These are phyloP conservation scores for Onychomys arenicola DNA, from an alignment of 2,797 vertebrate species.

Conservation along the genomic window DNA sequence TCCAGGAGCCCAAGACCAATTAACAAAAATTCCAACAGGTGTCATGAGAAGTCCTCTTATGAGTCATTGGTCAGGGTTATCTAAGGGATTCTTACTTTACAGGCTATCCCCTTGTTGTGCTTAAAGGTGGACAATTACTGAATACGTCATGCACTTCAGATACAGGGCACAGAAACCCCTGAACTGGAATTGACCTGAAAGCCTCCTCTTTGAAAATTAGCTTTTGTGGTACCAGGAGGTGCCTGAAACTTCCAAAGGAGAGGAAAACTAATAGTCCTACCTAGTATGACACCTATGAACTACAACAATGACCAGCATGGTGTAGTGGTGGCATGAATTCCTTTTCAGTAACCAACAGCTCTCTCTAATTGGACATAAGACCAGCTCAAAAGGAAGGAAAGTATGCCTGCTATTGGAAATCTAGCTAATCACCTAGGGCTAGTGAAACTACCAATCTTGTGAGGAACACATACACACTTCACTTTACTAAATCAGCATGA, in stretches of 20 bases:
- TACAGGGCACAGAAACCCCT: not conserved
- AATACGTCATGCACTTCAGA: not conserved
- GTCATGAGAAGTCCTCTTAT: not conserved
- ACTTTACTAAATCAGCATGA: not conserved
- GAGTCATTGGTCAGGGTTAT: not conserved
- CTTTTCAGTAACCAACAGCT: not conserved
- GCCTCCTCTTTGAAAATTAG: not conserved
- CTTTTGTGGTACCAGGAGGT: not conserved
- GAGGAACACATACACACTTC: not conserved
- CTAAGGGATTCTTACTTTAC: not conserved
- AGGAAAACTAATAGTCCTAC: not conserved
- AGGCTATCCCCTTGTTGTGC: not conserved
- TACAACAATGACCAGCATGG: not conserved
- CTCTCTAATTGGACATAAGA: not conserved
- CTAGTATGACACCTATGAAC: not conserved
- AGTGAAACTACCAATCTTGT: not conserved
- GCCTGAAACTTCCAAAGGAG: not conserved
- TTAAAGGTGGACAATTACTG: not conserved
- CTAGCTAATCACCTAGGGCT: not conserved
- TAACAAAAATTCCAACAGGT: not conserved
- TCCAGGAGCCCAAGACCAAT: not conserved
- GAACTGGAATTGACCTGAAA: not conserved
- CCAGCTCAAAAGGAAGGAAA: not conserved
- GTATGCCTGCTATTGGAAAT: not conserved
- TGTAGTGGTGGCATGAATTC: not conserved